phyloP scores from a whole-genome alignment of 2,113 vertebrate genomes.

The Nerophis lumbriciformis region DNA sequence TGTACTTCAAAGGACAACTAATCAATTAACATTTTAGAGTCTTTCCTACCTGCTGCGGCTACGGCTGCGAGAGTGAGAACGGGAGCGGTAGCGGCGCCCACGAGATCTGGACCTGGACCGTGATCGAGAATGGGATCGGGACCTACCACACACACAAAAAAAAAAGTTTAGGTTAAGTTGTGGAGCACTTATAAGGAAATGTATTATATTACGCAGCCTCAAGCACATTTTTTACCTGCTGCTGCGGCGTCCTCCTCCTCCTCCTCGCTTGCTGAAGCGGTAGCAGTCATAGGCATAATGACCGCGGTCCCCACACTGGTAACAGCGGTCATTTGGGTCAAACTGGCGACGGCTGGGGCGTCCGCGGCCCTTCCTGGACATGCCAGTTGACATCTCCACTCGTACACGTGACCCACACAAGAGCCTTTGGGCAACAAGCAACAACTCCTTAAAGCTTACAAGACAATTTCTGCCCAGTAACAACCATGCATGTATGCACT shows the following conservation, averaged over 20 bases:
- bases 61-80: conserved; percentile 70
- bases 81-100: conserved; percentile 68
- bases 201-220: neutral
- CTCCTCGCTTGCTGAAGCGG: conserved; percentile 73
- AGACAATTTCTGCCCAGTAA: no score
- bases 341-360: conserved; percentile 77
- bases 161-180: neutral
- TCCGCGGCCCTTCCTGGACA: conserved; percentile 75
- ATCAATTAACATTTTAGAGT: neutral
- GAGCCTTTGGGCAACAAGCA: conserved; percentile 47
- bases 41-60: conserved; percentile 67
- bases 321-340: conserved; percentile 76
- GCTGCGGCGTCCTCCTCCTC: conserved; percentile 69
- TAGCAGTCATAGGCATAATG: conserved; percentile 82
- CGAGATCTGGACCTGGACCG: conserved; percentile 72
- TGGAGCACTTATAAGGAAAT: neutral
- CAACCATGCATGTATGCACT: no score
- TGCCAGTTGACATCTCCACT: conserved; percentile 76
- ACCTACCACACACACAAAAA: conserved; percentile 30
- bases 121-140: conserved; percentile 62
- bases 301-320: conserved; percentile 77
- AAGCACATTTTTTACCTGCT: conserved; percentile 61
- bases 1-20: no score
- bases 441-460: neutral
- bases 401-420: conserved; percentile 76